Percentiles rank a stretch among this genome's conserved stretches.
phyloP scores from a whole-genome alignment of 2,113 vertebrate species.

The Vireo altiloquus region DNA sequence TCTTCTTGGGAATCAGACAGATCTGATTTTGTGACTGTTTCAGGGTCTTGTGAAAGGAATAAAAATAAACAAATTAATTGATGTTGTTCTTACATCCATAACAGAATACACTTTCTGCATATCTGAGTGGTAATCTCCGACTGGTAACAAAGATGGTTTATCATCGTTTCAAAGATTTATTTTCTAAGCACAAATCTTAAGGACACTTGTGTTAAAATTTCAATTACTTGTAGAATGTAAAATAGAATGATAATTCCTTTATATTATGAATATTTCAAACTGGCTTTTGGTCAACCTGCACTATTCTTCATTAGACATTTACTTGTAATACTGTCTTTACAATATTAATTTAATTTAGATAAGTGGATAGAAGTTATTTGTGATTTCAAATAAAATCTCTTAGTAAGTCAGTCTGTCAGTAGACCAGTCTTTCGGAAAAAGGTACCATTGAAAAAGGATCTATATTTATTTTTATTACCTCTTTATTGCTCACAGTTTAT shows the following conservation, averaged over 20 bases:
- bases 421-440: slow-evolving; percentile 4
- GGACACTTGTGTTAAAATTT: not conserved
- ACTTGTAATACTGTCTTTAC: not conserved
- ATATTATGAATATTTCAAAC: not conserved
- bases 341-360: slow-evolving; percentile 24
- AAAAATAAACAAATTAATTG: not conserved
- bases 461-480: slow-evolving; percentile 20
- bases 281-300: not conserved
- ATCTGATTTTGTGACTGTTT: not conserved
- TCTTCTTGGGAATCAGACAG: not conserved
- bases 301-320: slow-evolving; percentile 19
- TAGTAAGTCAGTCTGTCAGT: not conserved
- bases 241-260: not conserved
- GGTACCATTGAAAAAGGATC: not conserved
- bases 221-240: not conserved
- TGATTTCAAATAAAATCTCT: not conserved
- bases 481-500: not conserved
- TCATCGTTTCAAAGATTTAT: not conserved
- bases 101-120: not conserved
- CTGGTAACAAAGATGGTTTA: not conserved
- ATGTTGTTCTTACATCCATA: not conserved
- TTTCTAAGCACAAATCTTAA: not conserved
- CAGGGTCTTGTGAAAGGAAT: not conserved
- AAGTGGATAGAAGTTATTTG: slow-evolving; percentile 20
- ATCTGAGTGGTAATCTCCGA: not conserved